phyloP scores from a whole-genome alignment of 64 coral and sea anemone species.

The Pocillopora verrucosa region DNA sequence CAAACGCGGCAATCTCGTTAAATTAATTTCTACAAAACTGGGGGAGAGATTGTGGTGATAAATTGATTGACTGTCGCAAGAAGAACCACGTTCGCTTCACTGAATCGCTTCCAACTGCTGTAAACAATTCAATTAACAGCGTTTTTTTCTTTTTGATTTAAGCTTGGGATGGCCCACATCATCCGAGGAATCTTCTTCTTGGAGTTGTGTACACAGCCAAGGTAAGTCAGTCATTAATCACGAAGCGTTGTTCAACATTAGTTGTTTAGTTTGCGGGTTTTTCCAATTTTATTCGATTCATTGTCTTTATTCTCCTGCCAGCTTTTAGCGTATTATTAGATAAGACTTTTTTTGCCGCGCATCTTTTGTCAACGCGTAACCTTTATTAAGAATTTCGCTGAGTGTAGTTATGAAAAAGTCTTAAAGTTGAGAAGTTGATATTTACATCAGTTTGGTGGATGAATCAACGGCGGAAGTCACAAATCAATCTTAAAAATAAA shows the following conservation, averaged over 20 bases:
- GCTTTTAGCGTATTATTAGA: not conserved
- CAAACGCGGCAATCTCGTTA: not conserved
- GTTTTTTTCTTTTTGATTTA: conserved; percentile 14
- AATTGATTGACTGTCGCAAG: not conserved
- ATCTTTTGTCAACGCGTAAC: not conserved
- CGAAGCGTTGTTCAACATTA: not conserved
- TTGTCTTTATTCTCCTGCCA: not conserved
- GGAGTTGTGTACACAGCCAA: conserved; percentile 96
- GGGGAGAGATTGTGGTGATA: not conserved
- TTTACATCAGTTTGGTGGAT: not conserved
- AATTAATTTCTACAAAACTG: not conserved
- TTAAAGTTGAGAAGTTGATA: not conserved
- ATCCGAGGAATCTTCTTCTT: conserved; percentile 90
- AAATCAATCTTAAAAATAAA: not conserved
- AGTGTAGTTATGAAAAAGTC: too few relatives aligned
- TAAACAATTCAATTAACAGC: not conserved
- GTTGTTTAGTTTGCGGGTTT: conserved; percentile 42
- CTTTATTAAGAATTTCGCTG: too few relatives aligned
- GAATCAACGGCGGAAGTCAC: not conserved
- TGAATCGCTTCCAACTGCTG: not conserved
- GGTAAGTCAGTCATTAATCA: conserved; percentile 38
- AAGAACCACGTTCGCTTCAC: not conserved
- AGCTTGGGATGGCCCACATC: conserved; percentile 97
- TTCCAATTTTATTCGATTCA: not conserved
- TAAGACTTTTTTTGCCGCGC: not conserved